Evolutionary conservation across 2,888 invertebrate species (phyloP).

Genomic region (Odontocerum albicorne): DNA sequence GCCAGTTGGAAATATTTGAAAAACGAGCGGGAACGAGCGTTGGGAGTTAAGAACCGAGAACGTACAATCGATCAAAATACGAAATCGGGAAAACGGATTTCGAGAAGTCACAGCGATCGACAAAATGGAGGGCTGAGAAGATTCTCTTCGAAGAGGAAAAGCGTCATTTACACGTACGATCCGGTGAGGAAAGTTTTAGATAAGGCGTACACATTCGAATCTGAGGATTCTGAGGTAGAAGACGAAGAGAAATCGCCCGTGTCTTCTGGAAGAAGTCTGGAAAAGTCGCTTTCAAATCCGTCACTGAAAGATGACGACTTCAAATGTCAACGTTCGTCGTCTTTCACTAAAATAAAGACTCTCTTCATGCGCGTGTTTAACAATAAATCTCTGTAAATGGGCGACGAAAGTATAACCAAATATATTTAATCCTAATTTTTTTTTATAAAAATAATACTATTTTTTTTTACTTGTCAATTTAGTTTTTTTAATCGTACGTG

Average conservation of each 20-base stretch:
- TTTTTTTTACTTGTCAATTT: too few relatives aligned
- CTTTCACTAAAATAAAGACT: constrained; percentile 32
- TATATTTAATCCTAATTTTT: too few relatives aligned
- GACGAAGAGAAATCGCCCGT: constrained; percentile 1
- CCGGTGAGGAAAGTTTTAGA: constrained; percentile 25
- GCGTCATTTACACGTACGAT: constrained; percentile 33
- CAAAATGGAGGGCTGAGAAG: constrained; percentile 18
- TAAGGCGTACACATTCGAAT: constrained; percentile 25
- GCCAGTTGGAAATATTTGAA: constrained; percentile 57
- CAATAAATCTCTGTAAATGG: constrained; percentile 22
- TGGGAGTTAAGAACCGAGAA: constrained; percentile 41
- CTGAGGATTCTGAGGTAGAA: constrained; percentile 9
- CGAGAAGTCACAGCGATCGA: constrained; percentile 32
- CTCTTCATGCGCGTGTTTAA: constrained; percentile 32
- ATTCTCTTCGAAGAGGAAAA: constrained; percentile 32
- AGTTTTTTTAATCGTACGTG: too few relatives aligned
- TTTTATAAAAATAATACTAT: too few relatives aligned
- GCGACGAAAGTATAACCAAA: too few relatives aligned
- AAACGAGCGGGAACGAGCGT: constrained; percentile 53
- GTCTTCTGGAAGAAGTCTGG: not conserved
- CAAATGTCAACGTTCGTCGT: constrained; percentile 29
- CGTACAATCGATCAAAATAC: not conserved
- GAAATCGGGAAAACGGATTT: constrained; percentile 8
- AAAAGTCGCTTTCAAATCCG: constrained; percentile 7
- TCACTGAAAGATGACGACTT: constrained; percentile 12